Base-by-base conservation (phyloP, 2,888 invertebrate species). In the Crossocerus cetratus region DNA sequence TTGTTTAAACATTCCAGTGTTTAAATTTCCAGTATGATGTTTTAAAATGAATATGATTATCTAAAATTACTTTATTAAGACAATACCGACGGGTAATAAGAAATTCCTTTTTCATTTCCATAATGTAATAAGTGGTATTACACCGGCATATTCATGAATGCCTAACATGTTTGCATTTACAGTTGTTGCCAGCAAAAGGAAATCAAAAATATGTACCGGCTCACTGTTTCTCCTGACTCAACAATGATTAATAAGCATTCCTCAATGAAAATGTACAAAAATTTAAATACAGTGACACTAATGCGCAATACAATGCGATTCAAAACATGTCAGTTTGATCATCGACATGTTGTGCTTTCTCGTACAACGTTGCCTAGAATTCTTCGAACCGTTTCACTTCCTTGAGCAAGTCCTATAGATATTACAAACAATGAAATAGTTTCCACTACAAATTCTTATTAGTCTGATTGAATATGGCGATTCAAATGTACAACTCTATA, bases 321-420 rank as follows among this genome's bases (percentile, higher is more conserved):
- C 69, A 74, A 69, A 68, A 44, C 49, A 73, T 53, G 3, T 73
- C 69, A 22, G 60, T 76, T 61, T 81, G 69, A 65, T 74, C 70
- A 66, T 65, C 71, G 45, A 77, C 68, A 72, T 79, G 69, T 59
- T 74, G 71, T 59, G 74, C 67, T 77, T 75, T 76, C 49, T 84
- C 74, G 57, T 76, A 74, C n/a, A 70, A 71, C 42, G 70, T 72
- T 70, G 70, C 68, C 78, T 78, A 75, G 65, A 84, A 86, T 45
- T 83, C 78, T 70, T 88, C 86, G 74, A 89, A 88, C 72, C 84
- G 86, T 80, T 87, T 78, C 65, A 90, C 83, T 85, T 90, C 89
- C 80, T 89, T 87, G 86, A 90, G 88, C 86, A 90, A 90, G 83
- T 89, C 89, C 90, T 90, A 68, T 22, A 80, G 72, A 82, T 11